A percentile compares a stretch with the other conserved stretches of the same genome.
phyloP scores from a whole-genome alignment of 2,888 invertebrate genomes.

The Cephus runcator region DNA sequence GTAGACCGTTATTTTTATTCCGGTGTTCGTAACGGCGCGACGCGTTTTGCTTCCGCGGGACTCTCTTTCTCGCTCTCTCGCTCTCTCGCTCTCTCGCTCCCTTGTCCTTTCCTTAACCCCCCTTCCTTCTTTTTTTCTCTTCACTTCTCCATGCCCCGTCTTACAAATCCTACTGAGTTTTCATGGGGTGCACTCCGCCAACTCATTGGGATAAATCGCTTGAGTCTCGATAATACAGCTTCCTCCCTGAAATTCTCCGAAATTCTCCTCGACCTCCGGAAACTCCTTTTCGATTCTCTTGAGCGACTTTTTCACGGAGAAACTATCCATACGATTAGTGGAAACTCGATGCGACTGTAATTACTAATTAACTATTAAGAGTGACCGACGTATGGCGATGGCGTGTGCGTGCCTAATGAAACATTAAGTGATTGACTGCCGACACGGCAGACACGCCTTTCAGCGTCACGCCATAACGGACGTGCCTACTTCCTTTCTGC shows the following conservation, averaged over 20 bases:
- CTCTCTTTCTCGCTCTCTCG: constrained; percentile 8
- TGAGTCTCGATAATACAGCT: too few species aligned
- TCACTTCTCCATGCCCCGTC: not conserved
- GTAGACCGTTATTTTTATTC: not conserved
- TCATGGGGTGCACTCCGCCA: not conserved
- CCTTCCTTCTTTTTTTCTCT: not conserved
- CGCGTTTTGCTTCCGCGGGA: constrained; percentile 9
- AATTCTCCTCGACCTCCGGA: too few species aligned
- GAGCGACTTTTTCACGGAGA: too few species aligned
- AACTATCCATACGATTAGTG: too few species aligned
- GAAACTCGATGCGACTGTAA: constrained; percentile 4
- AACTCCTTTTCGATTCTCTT: too few species aligned
- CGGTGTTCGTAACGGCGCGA: too few species aligned
- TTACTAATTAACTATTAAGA: constrained; percentile 17
- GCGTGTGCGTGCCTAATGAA: constrained; percentile 31
- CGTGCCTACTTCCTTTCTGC: not conserved
- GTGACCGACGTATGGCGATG: constrained; percentile 23
- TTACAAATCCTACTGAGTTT: not conserved
- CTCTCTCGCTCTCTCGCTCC: not conserved
- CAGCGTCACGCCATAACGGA: constrained; percentile 28
- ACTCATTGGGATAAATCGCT: too few species aligned
- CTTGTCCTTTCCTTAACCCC: not conserved
- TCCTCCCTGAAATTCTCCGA: too few species aligned
- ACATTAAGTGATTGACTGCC: constrained; percentile 36
- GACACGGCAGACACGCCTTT: constrained; percentile 32